Base-by-base conservation (phyloP, 2,113 vertebrate genomes). In the Chiloscyllium plagiosum region DNA sequence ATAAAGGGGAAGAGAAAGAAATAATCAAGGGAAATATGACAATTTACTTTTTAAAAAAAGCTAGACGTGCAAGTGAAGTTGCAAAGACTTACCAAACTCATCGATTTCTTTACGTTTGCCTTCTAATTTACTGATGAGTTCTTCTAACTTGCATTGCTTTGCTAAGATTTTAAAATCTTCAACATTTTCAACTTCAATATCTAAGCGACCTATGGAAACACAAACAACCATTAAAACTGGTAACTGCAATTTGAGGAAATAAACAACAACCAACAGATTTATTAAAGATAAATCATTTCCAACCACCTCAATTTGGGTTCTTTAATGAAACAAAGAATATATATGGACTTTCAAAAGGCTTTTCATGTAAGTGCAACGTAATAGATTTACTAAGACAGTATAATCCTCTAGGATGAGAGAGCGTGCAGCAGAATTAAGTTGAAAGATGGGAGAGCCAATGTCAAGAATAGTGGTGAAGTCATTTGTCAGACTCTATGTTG, bases 101-200 rank as follows among this genome's bases (percentile, higher is more conserved):
- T 99, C 99, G 95, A 99, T 98, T 96, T 99, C 98, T 97, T 98
- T 99, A 96, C 98, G 98, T 97, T 99, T 99, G 96, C 97, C 98
- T 96, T 99, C 98, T 96, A 99, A 98, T 96, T 98, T 98, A 1
- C 98, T 97, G 0, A 99, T 99, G 94, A 99, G 98, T 96, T 98
- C 98, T 87, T 98, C 97, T 96, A 99, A 98, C 96, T 98, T 98
- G 96, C 99, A 99, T 97, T 99, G 99, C 96, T 99, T 99, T 96
- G 99, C 99, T 89, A 99, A 97, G 89, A 98, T 98, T 96, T 98
- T 98, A 96, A 98, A 99, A 96, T 99, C 99, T 37, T 97, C 98
- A 50, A 99, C 98, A 0, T 99, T 98, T 96, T 98, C 99, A 95
- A 99, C 98, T 0, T 99, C 98, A 0, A 99, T 97, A 96, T 99